A percentile compares a stretch with the other conserved stretches of the same genome.
phyloP scores from a whole-genome alignment of 2,113 vertebrate species.

The Alligator sinensis region DNA sequence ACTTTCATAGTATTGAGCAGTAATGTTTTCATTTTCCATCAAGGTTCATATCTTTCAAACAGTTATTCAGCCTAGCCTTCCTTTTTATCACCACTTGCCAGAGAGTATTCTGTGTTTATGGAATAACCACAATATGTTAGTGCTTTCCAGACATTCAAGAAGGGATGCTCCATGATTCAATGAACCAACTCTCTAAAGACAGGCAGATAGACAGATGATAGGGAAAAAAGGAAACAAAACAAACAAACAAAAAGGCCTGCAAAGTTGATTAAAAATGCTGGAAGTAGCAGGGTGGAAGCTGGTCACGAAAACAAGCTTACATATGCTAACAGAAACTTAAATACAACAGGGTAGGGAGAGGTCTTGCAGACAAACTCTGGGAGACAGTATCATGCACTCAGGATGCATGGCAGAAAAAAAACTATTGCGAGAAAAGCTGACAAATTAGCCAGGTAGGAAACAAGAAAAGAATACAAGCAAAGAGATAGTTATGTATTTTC shows the following conservation, averaged over 20 bases:
- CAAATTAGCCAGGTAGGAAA: conserved; percentile 4
- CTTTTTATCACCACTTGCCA: conserved; percentile 2
- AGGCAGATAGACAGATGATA: background rate
- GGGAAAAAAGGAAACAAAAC: background rate
- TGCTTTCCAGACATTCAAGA: background rate
- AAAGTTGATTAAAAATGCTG: background rate
- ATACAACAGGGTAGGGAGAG: background rate
- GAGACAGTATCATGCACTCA: background rate
- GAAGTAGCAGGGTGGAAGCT: background rate
- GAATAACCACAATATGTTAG: background rate
- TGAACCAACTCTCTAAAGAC: background rate
- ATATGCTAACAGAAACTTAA: background rate
- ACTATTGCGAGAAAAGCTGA: background rate
- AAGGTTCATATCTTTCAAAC: background rate
- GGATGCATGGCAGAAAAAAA: conserved; percentile 3
- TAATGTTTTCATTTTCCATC: background rate
- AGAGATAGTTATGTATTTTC: background rate
- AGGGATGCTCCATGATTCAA: background rate
- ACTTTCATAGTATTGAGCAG: background rate
- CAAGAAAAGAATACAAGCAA: background rate
- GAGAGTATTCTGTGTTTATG: background rate
- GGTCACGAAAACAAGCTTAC: background rate
- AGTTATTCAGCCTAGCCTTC: background rate
- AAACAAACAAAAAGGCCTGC: background rate
- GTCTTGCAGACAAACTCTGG: background rate